Evolutionary conservation across 2,888 invertebrate genomes (phyloP), one percentile per base, ranked within the genome.

Genomic region (Epistrophe grossulariae): DNA sequence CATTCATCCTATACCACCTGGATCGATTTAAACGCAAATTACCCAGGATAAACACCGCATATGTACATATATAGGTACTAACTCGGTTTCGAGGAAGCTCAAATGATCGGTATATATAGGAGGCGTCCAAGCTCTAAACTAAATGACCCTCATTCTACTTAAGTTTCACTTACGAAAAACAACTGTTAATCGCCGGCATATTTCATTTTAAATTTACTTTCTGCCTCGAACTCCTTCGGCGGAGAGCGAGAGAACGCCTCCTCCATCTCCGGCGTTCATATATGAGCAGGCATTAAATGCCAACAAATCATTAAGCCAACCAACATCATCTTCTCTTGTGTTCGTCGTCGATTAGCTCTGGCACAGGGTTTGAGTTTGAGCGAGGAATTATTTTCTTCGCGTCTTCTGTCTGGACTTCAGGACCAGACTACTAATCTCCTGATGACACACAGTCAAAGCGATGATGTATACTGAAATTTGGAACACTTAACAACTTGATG

Each of bases 131-230:
- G 55, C 78, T 85, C 45, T 79, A 72, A 71, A 78, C 85, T 79
- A 83, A 87, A 87, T 87, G 87, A 83, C 83, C 79, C 82, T 83
- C 83, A 87, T 87, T 83, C 87, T 87, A 87, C 87, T 87, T 87
- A 87, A 87, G 87, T 87, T 87, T 87, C 87, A 87, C 87, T 87
- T 87, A 87, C 87, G 76, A 74, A 83, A 87, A 87, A 87, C 87
- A 87, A 87, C 87, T 87, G 87, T 87, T 87, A 87, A 87, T 87
- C 87, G 87, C 74, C n/a, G 83, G 79, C 55, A 83, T 87, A 87
- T 87, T 87, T 87, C 87, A 87, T 87, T 87, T 87, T 79, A 83
- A 82, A 87, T 87, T 82, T 87, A 83, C 83, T 83, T 72, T 71
- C 60, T 66, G 64, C 55, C 71, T 68, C 52, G 52, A 70, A 70